These are phyloP conservation scores for Malthinus flaveolus DNA, from an alignment of 2,888 invertebrate species.

Conservation along the genomic window DNA sequence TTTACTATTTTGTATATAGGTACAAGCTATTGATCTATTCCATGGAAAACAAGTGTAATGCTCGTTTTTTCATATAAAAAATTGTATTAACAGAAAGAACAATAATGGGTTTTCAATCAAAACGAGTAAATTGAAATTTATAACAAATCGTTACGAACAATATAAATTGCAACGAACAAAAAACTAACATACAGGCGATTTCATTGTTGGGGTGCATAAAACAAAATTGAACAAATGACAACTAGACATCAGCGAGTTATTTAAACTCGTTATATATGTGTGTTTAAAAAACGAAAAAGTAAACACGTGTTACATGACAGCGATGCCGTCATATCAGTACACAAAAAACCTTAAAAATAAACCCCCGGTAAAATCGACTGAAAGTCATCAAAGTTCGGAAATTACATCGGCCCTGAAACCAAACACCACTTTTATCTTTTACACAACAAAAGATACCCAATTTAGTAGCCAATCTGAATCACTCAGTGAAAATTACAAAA, in stretches of 20 bases:
- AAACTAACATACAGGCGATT: constrained; percentile 11
- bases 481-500: constrained; percentile 43
- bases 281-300: constrained; percentile 40
- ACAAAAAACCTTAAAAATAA: constrained; percentile 48
- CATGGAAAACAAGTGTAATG: too few relatives aligned
- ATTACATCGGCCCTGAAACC: constrained; percentile 45
- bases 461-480: constrained; percentile 43
- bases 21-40: too few relatives aligned
- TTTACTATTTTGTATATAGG: too few relatives aligned
- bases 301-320: constrained; percentile 51
- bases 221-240: constrained; percentile 34
- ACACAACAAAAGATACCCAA: constrained; percentile 41
- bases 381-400: constrained; percentile 46
- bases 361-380: constrained; percentile 36
- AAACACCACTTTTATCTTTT: constrained; percentile 40
- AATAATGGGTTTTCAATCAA: not conserved
- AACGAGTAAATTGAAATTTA: constrained; percentile 3
- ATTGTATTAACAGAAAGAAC: too few relatives aligned
- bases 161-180: constrained; percentile 8
- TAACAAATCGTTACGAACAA: constrained; percentile 3
- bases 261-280: constrained; percentile 35
- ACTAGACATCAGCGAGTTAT: constrained; percentile 42
- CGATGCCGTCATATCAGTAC: constrained; percentile 44
- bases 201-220: constrained; percentile 34
- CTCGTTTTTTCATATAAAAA: too few relatives aligned